Evolutionary conservation across 2,888 invertebrate species (phyloP).

Genomic region (Druceiella hillmani): DNA sequence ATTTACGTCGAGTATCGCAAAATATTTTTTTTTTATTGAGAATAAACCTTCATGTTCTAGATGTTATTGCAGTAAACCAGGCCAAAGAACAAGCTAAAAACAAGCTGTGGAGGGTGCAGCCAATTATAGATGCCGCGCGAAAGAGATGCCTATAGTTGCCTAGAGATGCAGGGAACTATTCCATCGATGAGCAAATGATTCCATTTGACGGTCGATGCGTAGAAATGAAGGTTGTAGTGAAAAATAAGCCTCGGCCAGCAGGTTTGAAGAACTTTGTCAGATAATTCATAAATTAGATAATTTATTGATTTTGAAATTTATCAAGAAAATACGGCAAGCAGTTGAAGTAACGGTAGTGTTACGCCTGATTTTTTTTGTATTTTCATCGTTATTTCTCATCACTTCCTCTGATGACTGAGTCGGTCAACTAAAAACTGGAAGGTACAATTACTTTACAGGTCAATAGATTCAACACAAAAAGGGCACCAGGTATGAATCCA

Average conservation of each 20-base stretch:
- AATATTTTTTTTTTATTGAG: too few relatives aligned
- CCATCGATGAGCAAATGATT: slow-evolving; percentile 28
- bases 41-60: too few relatives aligned
- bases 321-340: too few relatives aligned
- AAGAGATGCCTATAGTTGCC: slow-evolving; percentile 23
- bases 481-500: slow-evolving; percentile 18
- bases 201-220: slow-evolving; percentile 23
- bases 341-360: slow-evolving; percentile 20
- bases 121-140: slow-evolving; percentile 26
- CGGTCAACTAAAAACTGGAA: slow-evolving; percentile 15
- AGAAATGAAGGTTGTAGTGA: slow-evolving; percentile 23
- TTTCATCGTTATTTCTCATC: slow-evolving; percentile 23
- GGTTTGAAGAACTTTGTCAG: slow-evolving; percentile 32
- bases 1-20: too few relatives aligned
- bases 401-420: slow-evolving; percentile 20
- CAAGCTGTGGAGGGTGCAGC: slow-evolving; percentile 24
- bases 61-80: too few relatives aligned
- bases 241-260: slow-evolving; percentile 28
- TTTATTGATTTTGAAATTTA: too few relatives aligned
- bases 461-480: slow-evolving; percentile 21
- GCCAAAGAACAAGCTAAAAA: slow-evolving; percentile 16
- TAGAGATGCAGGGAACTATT: slow-evolving; percentile 22
- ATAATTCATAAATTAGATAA: too few relatives aligned
- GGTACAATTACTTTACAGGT: slow-evolving; percentile 18
- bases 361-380: slow-evolving; percentile 20